Conservation (phyloP, 1,140 invertebrate species). For the Neodiprion lecontei region DNA sequence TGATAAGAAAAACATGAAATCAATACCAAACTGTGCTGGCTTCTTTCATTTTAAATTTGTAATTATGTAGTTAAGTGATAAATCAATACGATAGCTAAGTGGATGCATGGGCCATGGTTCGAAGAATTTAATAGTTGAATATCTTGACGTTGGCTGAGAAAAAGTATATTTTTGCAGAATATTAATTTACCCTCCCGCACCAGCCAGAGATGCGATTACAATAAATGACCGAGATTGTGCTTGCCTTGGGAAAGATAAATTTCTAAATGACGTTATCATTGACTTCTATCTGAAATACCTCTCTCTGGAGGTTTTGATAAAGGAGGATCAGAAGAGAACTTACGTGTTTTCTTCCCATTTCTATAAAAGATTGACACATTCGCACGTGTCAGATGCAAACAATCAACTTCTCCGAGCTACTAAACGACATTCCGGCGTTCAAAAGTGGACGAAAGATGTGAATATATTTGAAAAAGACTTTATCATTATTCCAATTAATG, state of each 20-base stretch:
- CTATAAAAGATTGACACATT: conserved; percentile 91
- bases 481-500: conserved; percentile 96
- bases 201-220: conserved; percentile 80
- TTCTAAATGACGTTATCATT: conserved; percentile 97
- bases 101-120: no score
- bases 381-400: conserved; percentile 69
- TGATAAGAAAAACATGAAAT: no score
- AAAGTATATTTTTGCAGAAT: conserved; percentile 57
- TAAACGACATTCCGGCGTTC: conserved; percentile 86
- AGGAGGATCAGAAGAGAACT: conserved; percentile 78
- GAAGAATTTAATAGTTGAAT: no score
- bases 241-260: conserved; percentile 90
- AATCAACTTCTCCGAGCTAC: conserved; percentile 76
- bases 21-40: no score
- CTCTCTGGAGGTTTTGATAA: conserved; percentile 74
- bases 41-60: no score
- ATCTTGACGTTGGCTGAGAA: no score
- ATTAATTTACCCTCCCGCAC: conserved; percentile 67
- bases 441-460: conserved; percentile 95
- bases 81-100: no score
- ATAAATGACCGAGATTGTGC: conserved; percentile 92
- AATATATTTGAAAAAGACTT: conserved; percentile 98
- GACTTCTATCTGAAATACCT: conserved; percentile 97
- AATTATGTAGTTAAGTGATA: no score
- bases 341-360: conserved; percentile 98